A percentile compares a stretch with the other conserved stretches of the same genome.
phyloP scores from a whole-genome alignment of 2,888 invertebrate species.

The Axea sp. region DNA sequence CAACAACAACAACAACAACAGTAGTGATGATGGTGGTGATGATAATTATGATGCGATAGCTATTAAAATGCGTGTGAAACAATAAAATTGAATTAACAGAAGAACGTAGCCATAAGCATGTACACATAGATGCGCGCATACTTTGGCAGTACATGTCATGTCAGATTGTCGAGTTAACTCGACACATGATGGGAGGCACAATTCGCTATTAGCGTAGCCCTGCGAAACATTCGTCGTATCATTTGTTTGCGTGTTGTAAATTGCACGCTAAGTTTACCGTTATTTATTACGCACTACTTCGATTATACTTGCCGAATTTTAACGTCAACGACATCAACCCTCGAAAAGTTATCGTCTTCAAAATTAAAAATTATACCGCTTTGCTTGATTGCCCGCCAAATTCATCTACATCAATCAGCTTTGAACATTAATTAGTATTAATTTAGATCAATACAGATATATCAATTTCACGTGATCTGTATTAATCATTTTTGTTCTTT shows the following conservation, averaged over 20 bases:
- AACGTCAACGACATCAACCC: conserved; percentile 35
- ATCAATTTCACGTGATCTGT: too few species aligned
- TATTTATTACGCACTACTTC: conserved; percentile 36
- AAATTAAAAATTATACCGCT: conserved; percentile 8
- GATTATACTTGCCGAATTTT: conserved; percentile 17
- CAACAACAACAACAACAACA: conserved; percentile 17
- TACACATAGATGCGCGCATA: not conserved
- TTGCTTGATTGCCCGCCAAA: conserved; percentile 6
- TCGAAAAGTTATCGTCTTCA: conserved; percentile 21
- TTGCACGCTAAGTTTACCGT: conserved; percentile 47
- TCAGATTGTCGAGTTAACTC: conserved; percentile 49
- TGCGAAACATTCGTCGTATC: conserved; percentile 45
- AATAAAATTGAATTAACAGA: conserved; percentile 29
- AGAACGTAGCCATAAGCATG: conserved; percentile 8
- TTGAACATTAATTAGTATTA: too few species aligned
- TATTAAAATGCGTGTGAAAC: conserved; percentile 26
- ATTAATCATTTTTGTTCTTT: too few species aligned
- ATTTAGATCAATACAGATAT: too few species aligned
- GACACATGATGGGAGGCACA: conserved; percentile 48
- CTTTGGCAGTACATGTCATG: conserved; percentile 21
- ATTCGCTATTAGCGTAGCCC: conserved; percentile 38
- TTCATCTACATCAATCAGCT: not conserved
- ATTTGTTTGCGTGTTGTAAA: conserved; percentile 58
- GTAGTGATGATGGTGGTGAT: not conserved
- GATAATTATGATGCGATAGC: conserved; percentile 12